Conservation (phyloP, 2,113 vertebrate species). For the Holacanthus passer region DNA sequence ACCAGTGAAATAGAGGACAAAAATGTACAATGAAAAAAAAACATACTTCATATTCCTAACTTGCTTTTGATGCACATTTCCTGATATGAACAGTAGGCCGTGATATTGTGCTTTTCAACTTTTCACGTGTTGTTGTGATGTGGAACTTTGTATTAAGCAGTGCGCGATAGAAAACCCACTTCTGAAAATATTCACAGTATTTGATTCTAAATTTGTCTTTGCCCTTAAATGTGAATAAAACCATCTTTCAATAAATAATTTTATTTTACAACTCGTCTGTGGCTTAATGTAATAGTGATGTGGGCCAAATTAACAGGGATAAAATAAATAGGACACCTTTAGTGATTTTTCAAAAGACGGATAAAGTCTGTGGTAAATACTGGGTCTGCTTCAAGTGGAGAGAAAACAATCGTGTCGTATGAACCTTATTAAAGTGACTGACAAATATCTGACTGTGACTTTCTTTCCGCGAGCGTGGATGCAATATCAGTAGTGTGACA, state of each 20-base stretch:
- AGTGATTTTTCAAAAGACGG: constrained; percentile 18
- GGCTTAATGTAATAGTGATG: constrained; percentile 30
- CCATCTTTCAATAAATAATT: constrained; percentile 81
- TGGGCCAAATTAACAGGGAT: constrained; percentile 34
- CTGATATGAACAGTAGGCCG: constrained; percentile 60
- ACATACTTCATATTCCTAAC: constrained; percentile 82
- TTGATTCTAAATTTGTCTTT: constrained; percentile 70
- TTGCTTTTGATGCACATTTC: constrained; percentile 68
- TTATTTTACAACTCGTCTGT: constrained; percentile 72
- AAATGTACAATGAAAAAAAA: constrained; percentile 72
- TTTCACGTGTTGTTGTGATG: constrained; percentile 43
- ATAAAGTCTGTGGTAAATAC: constrained; percentile 24
- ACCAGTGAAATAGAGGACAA: constrained; percentile 75
- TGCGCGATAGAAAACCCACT: constrained; percentile 62
- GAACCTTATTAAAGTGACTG: constrained; percentile 36
- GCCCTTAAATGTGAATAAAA: constrained; percentile 51
- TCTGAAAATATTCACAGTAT: constrained; percentile 81
- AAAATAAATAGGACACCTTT: constrained; percentile 68
- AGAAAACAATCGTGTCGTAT: constrained; percentile 48
- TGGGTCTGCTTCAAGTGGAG: constrained; percentile 5
- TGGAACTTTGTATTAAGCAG: constrained; percentile 67
- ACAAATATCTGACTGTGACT: constrained; percentile 6
- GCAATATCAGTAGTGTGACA: constrained; percentile 75
- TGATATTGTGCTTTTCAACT: constrained; percentile 60
- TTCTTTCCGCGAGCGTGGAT: constrained; percentile 40